These are phyloP conservation scores for Leuctra nigra DNA, from an alignment of 2,888 invertebrate species.

Conservation along the genomic window DNA sequence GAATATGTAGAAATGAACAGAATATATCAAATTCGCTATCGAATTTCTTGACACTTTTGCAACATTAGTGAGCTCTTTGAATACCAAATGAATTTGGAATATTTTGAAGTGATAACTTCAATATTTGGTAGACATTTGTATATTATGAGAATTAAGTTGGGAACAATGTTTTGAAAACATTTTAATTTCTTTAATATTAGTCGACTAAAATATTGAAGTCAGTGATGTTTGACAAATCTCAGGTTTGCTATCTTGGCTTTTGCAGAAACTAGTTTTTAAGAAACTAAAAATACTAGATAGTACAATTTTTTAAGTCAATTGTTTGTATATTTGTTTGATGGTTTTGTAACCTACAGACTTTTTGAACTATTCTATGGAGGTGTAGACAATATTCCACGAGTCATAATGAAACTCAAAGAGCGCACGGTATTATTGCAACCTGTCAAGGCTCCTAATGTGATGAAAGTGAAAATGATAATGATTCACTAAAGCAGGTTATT, in stretches of 20 bases:
- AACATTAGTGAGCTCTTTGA: not conserved
- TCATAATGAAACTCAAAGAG: constrained; percentile 5
- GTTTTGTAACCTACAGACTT: too few species aligned
- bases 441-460: constrained; percentile 7
- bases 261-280: not conserved
- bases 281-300: not conserved
- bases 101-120: not conserved
- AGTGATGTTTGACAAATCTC: constrained; percentile 9
- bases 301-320: constrained; percentile 5
- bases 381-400: constrained; percentile 8
- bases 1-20: not conserved
- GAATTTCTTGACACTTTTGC: not conserved
- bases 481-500: not conserved
- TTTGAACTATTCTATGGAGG: too few species aligned
- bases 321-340: too few species aligned
- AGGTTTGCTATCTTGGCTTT: constrained; percentile 3
- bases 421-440: constrained; percentile 12
- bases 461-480: not conserved
- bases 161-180: too few species aligned
- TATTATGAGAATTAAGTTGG: too few species aligned
- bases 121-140: not conserved
- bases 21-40: not conserved
- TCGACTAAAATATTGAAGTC: not conserved
- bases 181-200: not conserved
- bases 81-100: not conserved